phyloP scores from a whole-genome alignment of 2,888 invertebrate genomes.

The Lepidonotus clava region DNA sequence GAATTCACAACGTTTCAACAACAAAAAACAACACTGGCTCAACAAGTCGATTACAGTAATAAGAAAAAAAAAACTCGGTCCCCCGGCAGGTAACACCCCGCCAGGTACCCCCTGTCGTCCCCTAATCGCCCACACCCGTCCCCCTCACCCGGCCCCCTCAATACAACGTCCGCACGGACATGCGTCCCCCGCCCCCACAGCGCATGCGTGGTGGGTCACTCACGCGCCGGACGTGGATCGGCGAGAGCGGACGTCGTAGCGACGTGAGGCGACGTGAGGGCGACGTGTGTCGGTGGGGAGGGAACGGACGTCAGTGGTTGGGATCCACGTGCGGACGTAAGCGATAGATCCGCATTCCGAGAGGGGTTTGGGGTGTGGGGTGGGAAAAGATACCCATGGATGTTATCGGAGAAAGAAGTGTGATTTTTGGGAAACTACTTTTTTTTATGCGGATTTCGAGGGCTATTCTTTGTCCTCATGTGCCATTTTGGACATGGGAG shows the following conservation, averaged over 20 bases:
- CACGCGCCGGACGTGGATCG: slow-evolving; percentile 34
- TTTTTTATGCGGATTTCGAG: too few relatives aligned
- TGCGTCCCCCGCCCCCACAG: background rate
- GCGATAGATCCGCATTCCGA: background rate
- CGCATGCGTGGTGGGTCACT: slow-evolving; percentile 1
- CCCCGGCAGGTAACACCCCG: too few relatives aligned
- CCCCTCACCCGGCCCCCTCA: background rate
- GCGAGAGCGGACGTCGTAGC: background rate
- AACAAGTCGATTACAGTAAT: too few relatives aligned
- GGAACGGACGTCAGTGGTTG: background rate
- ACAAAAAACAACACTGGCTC: too few relatives aligned
- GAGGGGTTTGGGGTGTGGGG: background rate
- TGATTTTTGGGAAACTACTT: too few relatives aligned
- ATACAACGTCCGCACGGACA: background rate
- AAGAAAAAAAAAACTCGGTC: too few relatives aligned
- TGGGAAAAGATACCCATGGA: background rate
- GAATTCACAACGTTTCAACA: too few relatives aligned
- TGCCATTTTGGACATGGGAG: too few relatives aligned
- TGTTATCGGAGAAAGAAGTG: background rate
- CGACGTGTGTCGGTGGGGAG: background rate
- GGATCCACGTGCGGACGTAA: background rate
- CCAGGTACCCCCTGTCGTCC: background rate
- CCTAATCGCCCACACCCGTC: background rate
- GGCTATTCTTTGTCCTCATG: too few relatives aligned
- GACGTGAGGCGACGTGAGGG: background rate